Base-by-base conservation (phyloP, 2,797 vertebrate species). In the Gallinago nigripennis region DNA sequence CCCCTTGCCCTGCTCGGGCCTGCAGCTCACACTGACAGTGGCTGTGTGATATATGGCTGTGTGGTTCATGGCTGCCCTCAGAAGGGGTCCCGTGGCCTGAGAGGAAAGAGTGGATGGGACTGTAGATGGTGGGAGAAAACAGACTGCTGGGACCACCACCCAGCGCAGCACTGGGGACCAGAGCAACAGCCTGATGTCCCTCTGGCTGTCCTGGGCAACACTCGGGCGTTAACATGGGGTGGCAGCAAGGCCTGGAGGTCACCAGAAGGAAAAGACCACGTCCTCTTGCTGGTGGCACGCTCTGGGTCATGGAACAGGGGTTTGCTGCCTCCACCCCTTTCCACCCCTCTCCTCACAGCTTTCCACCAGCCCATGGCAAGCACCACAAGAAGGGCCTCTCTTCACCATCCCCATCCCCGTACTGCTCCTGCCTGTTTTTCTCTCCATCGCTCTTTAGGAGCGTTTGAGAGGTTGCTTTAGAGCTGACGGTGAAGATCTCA, bases 181-280 rank as follows among this genome's bases (percentile, higher is more conserved):
- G 39, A 92, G 8, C 68, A 73, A 6, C 60, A 91, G 45, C 46
- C 58, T 45, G 37, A 14, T 84, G 35, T n/a, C 24, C 3, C 0
- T 12, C 16, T 45, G 30, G 3, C 54, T 79, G 76, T 25, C 24
- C 45, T 1, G 2, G 80, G 35, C 35, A 12, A 30, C 31, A 21
- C 31, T 33, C 0, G 1, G 53, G 35, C 43, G 58, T 33, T 71
- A 23, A 7, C 2, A 0, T 68, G 31, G 20, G 25, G 3, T 31
- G 6, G 46, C 45, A 57, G 7, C 46, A 48, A 6, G 11, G 14
- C 30, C 21, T 79, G 66, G 33, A 87, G 58, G 19, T 50, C 20
- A 13, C 14, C 8, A 5, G 0, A 1, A 51, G 46, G 43, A 79
- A 72, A 83, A 72, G 14, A 14, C 13, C 4, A 4, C 1, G 4